A percentile compares a stretch with the other conserved stretches of the same genome.
phyloP scores from a whole-genome alignment of 2,113 vertebrate genomes.

The Zapornia atra region DNA sequence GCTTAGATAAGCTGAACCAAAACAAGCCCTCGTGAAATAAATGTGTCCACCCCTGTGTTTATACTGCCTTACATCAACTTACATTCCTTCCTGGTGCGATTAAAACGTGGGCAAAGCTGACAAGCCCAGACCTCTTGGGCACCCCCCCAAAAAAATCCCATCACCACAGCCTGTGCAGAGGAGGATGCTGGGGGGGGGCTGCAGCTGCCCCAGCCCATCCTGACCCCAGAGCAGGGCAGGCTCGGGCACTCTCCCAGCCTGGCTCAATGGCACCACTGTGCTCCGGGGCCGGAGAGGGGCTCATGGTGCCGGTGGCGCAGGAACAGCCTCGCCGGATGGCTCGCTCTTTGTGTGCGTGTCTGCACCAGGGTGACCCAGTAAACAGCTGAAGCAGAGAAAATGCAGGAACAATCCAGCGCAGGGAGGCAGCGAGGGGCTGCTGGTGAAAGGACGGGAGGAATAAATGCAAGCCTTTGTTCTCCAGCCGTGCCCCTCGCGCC shows the following conservation, averaged over 20 bases:
- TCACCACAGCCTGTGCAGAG: fast-evolving
- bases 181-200: not conserved
- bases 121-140: not conserved
- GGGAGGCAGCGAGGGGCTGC: constrained; percentile 24
- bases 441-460: not conserved
- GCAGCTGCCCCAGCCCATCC: not conserved
- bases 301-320: not conserved
- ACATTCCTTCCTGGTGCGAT: not conserved
- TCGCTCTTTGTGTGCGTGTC: constrained; percentile 16
- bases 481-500: not conserved
- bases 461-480: constrained; percentile 33
- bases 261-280: constrained; percentile 17
- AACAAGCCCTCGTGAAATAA: not conserved
- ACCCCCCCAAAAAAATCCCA: not conserved
- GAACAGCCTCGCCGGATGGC: not conserved
- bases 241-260: not conserved
- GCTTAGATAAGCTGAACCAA: not conserved
- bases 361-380: constrained; percentile 31
- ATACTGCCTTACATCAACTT: not conserved
- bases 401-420: constrained; percentile 7
- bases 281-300: not conserved
- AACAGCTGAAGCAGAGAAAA: constrained; percentile 73
- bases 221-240: not conserved
- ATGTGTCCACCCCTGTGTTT: not conserved
- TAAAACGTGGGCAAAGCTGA: not conserved